These are phyloP conservation scores for Erinaceus europaeus DNA, from an alignment of 2,113 vertebrate species.

Conservation along the genomic window DNA sequence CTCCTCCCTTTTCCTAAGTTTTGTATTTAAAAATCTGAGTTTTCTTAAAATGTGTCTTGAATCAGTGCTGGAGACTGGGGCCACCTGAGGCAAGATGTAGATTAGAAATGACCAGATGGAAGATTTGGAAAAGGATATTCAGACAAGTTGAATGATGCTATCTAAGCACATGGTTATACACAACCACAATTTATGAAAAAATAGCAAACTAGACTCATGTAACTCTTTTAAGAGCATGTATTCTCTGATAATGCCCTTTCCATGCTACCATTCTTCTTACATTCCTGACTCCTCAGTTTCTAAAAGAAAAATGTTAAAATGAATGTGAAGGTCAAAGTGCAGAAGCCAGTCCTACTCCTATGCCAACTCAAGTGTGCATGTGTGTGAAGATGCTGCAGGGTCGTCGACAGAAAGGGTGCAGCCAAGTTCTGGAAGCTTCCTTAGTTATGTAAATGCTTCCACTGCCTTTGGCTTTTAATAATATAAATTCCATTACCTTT, in stretches of 20 bases:
- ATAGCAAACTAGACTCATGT: background rate
- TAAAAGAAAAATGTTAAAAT: background rate
- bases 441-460: background rate
- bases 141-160: background rate
- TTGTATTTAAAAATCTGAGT: background rate
- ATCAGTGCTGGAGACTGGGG: background rate
- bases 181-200: background rate
- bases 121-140: background rate
- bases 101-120: background rate
- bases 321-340: background rate
- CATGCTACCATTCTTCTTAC: rapidly evolving
- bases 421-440: background rate
- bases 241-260: background rate
- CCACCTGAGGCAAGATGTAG: rapidly evolving
- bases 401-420: background rate
- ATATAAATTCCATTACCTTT: background rate
- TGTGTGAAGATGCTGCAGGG: background rate
- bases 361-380: background rate
- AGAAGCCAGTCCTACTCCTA: background rate
- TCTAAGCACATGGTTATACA: background rate
- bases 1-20: background rate
- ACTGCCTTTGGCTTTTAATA: background rate
- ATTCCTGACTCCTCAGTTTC: background rate
- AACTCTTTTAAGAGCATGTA: background rate
- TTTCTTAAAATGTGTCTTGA: background rate